Conservation (phyloP, 1,140 invertebrate species). For the Procambarus virginalis region DNA sequence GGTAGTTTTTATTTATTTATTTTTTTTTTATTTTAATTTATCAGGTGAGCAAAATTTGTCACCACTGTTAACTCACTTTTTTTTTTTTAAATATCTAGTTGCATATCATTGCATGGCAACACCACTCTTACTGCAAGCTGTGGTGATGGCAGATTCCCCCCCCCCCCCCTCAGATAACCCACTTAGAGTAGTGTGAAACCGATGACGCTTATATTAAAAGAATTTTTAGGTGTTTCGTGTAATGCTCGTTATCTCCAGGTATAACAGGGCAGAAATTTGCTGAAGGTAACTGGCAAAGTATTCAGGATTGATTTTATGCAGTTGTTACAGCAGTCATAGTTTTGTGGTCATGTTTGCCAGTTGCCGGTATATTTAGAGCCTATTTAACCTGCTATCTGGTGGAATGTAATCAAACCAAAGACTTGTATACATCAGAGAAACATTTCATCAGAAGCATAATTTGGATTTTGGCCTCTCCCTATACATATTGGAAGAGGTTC, state of each 20-base stretch:
- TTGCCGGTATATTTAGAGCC: not conserved
- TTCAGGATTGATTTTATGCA: conserved; percentile 6
- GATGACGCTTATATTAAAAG: conserved; percentile 58
- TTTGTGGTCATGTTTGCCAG: conserved; percentile 1
- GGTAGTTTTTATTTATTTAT: not conserved
- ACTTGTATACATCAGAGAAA: conserved; percentile 10
- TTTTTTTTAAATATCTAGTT: conserved; percentile 13
- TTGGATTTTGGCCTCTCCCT: not conserved
- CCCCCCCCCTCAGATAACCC: not conserved
- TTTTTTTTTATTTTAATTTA: not conserved
- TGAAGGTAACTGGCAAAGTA: conserved; percentile 1
- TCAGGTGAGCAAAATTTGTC: not conserved
- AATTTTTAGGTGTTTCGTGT: conserved; percentile 47
- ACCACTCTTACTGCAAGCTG: conserved; percentile 23
- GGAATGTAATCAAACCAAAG: not conserved
- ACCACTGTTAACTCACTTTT: not conserved
- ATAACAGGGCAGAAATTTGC: conserved; percentile 5
- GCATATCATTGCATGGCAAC: conserved; percentile 51
- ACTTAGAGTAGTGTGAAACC: conserved; percentile 40
- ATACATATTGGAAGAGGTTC: not conserved
- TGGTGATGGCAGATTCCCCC: conserved; percentile 26
- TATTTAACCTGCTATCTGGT: not conserved
- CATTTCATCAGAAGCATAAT: not conserved
- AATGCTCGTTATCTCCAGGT: conserved; percentile 19
- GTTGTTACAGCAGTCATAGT: not conserved